Evolutionary conservation across 2,113 vertebrate genomes (phyloP).

Genomic region (Verasper variegatus): DNA sequence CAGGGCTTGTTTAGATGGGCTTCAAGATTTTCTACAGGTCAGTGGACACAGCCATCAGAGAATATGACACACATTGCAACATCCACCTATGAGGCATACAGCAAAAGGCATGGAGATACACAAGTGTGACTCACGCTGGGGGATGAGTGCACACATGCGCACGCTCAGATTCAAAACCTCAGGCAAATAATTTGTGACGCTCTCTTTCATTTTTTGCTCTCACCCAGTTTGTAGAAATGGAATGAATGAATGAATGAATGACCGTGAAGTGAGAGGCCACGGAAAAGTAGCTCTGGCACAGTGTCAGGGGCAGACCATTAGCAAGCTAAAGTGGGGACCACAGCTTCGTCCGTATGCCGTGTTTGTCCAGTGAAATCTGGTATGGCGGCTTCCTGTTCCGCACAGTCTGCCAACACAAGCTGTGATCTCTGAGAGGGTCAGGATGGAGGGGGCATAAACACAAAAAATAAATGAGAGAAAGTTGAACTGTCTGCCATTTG

Average conservation of each 20-base stretch:
- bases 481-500: neutral
- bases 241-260: conserved; percentile 9
- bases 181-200: conserved; percentile 1
- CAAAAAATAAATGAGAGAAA: neutral
- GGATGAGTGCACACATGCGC: neutral
- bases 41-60: conserved; percentile 42
- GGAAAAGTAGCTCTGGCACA: conserved; percentile 15
- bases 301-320: conserved; percentile 21
- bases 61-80: conserved; percentile 39
- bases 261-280: neutral
- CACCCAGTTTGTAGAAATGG: neutral
- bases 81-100: neutral
- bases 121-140: conserved; percentile 2
- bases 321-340: conserved; percentile 12
- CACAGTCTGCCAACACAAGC: conserved; percentile 46
- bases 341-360: conserved; percentile 5
- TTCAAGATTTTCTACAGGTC: conserved; percentile 49
- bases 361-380: conserved; percentile 38
- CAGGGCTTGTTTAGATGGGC: conserved; percentile 7
- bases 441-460: conserved; percentile 7
- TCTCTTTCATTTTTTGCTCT: neutral
- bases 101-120: neutral
- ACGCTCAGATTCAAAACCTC: conserved; percentile 8
- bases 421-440: conserved; percentile 31
- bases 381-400: conserved; percentile 13